These are phyloP conservation scores for Empis stercorea DNA, from an alignment of 2,888 invertebrate species.

Conservation along the genomic window DNA sequence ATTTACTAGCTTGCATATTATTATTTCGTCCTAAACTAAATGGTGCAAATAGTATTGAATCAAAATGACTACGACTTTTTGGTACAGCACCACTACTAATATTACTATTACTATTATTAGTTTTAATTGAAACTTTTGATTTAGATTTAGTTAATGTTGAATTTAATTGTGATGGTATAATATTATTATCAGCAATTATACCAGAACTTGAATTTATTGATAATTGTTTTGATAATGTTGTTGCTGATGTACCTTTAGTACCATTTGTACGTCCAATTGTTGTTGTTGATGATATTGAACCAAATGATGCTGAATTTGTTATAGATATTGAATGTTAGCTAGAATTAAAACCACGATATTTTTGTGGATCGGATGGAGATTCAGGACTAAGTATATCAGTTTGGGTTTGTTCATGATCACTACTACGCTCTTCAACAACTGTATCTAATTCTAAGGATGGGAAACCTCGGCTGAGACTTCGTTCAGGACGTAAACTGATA, in stretches of 20 bases:
- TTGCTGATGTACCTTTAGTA: constrained; percentile 9
- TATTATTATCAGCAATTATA: neutral
- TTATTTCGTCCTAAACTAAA: neutral
- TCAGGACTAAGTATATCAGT: constrained; percentile 35
- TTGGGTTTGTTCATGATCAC: constrained; percentile 61
- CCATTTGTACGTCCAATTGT: neutral
- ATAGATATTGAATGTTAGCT: constrained; percentile 27
- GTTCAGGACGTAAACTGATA: constrained; percentile 48
- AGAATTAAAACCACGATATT: constrained; percentile 25
- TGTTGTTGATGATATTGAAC: constrained; percentile 9
- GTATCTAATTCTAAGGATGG: constrained; percentile 70
- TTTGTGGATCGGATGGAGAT: constrained; percentile 31
- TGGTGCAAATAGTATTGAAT: neutral
- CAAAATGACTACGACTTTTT: neutral
- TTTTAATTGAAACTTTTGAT: constrained; percentile 13
- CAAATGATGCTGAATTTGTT: constrained; percentile 4
- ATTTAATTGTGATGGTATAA: constrained; percentile 13
- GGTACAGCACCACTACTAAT: constrained; percentile 4
- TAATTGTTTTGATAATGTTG: constrained; percentile 1
- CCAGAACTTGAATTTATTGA: too few relatives aligned
- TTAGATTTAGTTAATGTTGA: constrained; percentile 12
- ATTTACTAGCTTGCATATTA: constrained; percentile 5
- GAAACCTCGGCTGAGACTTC: constrained; percentile 58
- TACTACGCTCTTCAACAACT: constrained; percentile 69
- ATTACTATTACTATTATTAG: constrained; percentile 5